Percentiles rank a stretch among this genome's conserved stretches.
Evolutionary conservation across 2,888 invertebrate species (phyloP).

Genomic region (Ophion obscuratus): DNA sequence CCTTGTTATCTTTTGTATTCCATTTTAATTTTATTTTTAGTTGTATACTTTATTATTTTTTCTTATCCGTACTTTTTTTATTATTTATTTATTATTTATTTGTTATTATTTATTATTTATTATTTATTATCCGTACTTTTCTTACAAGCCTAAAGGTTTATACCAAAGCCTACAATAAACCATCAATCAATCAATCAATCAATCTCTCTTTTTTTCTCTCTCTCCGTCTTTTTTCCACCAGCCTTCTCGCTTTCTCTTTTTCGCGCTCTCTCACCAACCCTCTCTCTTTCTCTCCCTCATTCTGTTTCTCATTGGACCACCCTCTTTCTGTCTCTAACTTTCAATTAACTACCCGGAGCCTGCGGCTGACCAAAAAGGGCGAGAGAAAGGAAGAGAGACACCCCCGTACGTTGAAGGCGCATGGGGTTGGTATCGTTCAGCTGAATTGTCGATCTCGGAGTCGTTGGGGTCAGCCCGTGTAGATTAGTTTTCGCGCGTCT

Average conservation of each 20-base stretch:
- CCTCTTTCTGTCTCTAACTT: slow-evolving; percentile 46
- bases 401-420: slow-evolving; percentile 38
- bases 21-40: too few species aligned
- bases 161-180: too few species aligned
- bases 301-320: background rate
- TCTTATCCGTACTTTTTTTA: too few species aligned
- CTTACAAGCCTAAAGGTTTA: too few species aligned
- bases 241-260: slow-evolving; percentile 1
- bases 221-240: background rate
- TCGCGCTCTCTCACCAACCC: slow-evolving; percentile 16
- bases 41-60: too few species aligned
- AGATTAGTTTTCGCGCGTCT: slow-evolving; percentile 62
- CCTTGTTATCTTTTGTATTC: too few species aligned
- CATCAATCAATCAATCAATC: too few species aligned
- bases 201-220: slow-evolving; percentile 1
- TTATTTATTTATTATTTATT: too few species aligned
- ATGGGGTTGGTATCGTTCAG: slow-evolving; percentile 35
- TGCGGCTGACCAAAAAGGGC: slow-evolving; percentile 66
- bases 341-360: slow-evolving; percentile 66
- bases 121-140: too few species aligned
- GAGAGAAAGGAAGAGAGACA: background rate
- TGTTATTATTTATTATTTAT: too few species aligned
- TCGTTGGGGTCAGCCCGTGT: slow-evolving; percentile 57
- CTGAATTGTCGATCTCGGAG: slow-evolving; percentile 63
- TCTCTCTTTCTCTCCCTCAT: background rate